A percentile compares a stretch with the other conserved stretches of the same genome.
These are phyloP conservation scores for Aspiorhynchus laticeps DNA, from an alignment of 2,113 vertebrate species.

Conservation along the genomic window DNA sequence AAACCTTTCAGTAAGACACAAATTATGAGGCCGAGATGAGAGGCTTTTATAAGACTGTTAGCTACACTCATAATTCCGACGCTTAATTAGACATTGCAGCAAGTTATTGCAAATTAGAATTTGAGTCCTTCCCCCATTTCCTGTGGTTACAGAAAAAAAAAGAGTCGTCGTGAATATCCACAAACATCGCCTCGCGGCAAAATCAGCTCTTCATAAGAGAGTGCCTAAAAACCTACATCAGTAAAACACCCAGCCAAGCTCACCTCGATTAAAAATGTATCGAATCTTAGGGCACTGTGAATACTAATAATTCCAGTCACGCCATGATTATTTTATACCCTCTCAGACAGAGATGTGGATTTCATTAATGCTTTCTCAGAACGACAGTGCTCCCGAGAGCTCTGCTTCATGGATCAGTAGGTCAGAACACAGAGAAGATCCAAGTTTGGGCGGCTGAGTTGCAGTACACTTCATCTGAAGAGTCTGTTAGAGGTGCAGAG, in stretches of 20 bases:
- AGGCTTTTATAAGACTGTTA: slow-evolving; percentile 61
- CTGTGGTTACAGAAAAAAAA: slow-evolving; percentile 69
- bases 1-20: background rate
- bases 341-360: slow-evolving; percentile 77
- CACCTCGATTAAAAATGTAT: slow-evolving; percentile 78
- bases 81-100: slow-evolving; percentile 51
- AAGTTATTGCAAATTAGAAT: slow-evolving; percentile 43
- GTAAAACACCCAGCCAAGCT: slow-evolving; percentile 71
- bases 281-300: slow-evolving; percentile 72
- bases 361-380: slow-evolving; percentile 69
- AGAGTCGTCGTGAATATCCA: slow-evolving; percentile 52
- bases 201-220: slow-evolving; percentile 70
- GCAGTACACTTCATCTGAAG: slow-evolving; percentile 66
- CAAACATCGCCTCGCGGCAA: slow-evolving; percentile 57
- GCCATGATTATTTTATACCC: slow-evolving; percentile 72
- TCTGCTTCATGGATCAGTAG: slow-evolving; percentile 71
- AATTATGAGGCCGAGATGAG: slow-evolving; percentile 43
- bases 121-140: slow-evolving; percentile 3
- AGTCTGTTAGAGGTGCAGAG: slow-evolving; percentile 68
- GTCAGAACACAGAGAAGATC: slow-evolving; percentile 66
- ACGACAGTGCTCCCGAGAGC: slow-evolving; percentile 67
- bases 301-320: slow-evolving; percentile 74
- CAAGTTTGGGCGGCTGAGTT: slow-evolving; percentile 65
- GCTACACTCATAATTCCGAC: slow-evolving; percentile 28
- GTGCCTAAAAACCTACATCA: slow-evolving; percentile 71